phyloP scores from a whole-genome alignment of 1,140 invertebrate genomes.

The Eupeodes corollae region DNA sequence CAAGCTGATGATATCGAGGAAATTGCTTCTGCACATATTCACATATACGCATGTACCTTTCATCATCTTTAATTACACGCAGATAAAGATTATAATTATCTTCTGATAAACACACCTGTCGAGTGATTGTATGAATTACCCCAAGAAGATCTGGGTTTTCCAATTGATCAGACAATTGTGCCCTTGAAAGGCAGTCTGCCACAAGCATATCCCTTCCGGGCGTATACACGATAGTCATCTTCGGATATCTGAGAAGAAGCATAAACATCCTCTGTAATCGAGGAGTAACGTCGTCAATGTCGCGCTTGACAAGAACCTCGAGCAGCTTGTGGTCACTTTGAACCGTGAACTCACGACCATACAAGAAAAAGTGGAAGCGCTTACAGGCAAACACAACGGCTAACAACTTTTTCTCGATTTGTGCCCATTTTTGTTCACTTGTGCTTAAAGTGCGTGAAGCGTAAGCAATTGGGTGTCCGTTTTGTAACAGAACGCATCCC shows the following conservation, averaged over 20 bases:
- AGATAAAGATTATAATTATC: slow-evolving; percentile 3
- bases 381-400: slow-evolving; percentile 17
- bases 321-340: too few relatives aligned
- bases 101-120: slow-evolving; percentile 1
- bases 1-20: slow-evolving; percentile 1
- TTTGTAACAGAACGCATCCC: slow-evolving; percentile 19
- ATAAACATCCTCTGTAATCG: slow-evolving; percentile 27
- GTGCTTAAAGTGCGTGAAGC: slow-evolving; percentile 18
- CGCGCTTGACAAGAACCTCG: slow-evolving; percentile 29
- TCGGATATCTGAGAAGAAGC: slow-evolving; percentile 8
- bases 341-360: too few relatives aligned
- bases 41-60: neutral
- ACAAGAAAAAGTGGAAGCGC: slow-evolving; percentile 27
- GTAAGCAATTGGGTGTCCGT: slow-evolving; percentile 16
- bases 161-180: neutral
- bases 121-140: slow-evolving; percentile 7
- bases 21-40: neutral
- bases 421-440: slow-evolving; percentile 20
- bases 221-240: slow-evolving; percentile 26
- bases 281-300: slow-evolving; percentile 23
- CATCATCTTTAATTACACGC: neutral
- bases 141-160: slow-evolving; percentile 8
- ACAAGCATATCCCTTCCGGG: slow-evolving; percentile 15
- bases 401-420: slow-evolving; percentile 34
- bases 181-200: slow-evolving; percentile 17